Evolutionary conservation across 2,113 vertebrate species (phyloP).

Genomic region (Toxostoma redivivum): DNA sequence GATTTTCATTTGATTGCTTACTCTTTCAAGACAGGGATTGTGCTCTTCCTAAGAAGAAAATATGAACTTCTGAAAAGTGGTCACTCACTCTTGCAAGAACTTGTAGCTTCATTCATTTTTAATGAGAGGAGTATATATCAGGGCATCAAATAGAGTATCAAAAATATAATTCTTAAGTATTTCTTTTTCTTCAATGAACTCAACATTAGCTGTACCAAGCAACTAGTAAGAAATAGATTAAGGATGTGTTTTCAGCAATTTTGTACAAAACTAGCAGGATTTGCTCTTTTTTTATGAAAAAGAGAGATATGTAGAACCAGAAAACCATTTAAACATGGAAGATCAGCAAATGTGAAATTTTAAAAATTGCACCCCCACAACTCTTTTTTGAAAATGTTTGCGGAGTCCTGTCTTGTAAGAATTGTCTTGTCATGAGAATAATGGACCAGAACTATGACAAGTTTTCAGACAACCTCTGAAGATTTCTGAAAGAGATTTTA

Average conservation of each 20-base stretch:
- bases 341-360: fast-evolving
- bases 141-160: not conserved
- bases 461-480: not conserved
- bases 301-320: not conserved
- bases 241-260: not conserved
- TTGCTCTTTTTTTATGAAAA: not conserved
- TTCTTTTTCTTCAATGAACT: not conserved
- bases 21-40: not conserved
- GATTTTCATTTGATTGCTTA: not conserved
- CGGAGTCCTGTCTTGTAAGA: not conserved
- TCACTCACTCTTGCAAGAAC: not conserved
- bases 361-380: not conserved
- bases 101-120: not conserved
- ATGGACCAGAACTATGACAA: not conserved
- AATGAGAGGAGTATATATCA: not conserved
- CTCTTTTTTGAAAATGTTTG: not conserved
- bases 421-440: not conserved
- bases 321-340: not conserved
- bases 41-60: not conserved
- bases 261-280: not conserved
- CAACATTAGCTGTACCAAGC: not conserved
- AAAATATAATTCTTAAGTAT: not conserved
- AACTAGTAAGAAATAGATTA: not conserved
- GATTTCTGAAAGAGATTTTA: not conserved
- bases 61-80: not conserved